Percentiles rank a stretch among this genome's conserved stretches.
Evolutionary conservation across 1,140 invertebrate genomes (phyloP).

Genomic region (Saccostrea glomerata): DNA sequence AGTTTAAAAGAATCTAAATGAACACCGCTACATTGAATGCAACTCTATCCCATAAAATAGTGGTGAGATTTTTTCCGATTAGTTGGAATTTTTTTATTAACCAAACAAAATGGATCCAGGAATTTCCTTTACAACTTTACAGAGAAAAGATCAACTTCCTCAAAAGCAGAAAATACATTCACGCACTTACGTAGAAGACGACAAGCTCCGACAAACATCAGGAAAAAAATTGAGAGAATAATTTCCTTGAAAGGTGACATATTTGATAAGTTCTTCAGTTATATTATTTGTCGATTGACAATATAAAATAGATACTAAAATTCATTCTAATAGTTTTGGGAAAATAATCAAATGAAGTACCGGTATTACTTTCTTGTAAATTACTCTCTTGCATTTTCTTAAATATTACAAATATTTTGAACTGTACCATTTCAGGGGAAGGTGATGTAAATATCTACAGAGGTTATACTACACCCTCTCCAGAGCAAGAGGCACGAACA

Average conservation of each 20-base stretch:
- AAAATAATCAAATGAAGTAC: not conserved
- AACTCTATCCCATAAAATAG: too few relatives aligned
- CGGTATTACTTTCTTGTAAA: not conserved
- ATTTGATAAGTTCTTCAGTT: not conserved
- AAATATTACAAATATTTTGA: not conserved
- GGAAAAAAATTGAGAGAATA: constrained; percentile 12
- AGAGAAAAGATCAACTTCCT: not conserved
- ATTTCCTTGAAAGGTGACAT: not conserved
- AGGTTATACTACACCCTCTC: constrained; percentile 40
- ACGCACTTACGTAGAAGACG: not conserved
- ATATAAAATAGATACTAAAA: too few relatives aligned
- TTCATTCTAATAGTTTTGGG: too few relatives aligned
- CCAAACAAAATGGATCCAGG: not conserved
- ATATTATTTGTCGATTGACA: too few relatives aligned
- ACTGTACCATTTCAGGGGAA: constrained; percentile 18
- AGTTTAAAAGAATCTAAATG: too few relatives aligned
- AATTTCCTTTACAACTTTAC: constrained; percentile 12
- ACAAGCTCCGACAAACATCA: constrained; percentile 13
- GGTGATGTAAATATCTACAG: constrained; percentile 26
- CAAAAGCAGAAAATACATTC: not conserved
- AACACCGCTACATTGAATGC: too few relatives aligned
- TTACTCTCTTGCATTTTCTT: not conserved
- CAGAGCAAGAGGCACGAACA: constrained; percentile 16
- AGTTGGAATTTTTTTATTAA: not conserved
- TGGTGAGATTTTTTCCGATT: not conserved